Evolutionary conservation across 2,113 vertebrate species (phyloP), one percentile per base, ranked within the genome.

Genomic region (Lamprotornis superbus): DNA sequence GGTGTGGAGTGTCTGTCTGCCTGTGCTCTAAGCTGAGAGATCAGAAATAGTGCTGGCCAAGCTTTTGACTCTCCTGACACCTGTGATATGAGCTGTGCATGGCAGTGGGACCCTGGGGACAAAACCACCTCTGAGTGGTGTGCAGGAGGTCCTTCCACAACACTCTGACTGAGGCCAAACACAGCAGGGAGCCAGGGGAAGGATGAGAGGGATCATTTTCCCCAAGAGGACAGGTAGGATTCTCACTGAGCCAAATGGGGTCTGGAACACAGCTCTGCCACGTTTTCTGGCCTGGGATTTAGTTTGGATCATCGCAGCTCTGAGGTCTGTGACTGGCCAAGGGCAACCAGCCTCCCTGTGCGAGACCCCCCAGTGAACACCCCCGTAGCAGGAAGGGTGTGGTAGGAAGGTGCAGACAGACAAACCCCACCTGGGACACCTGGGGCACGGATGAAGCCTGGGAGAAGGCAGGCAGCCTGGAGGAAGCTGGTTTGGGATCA

Each of bases 371-470:
- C n/a, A 31, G 28, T 39, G 16, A 61, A 50, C 9, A 53, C 24
- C 9, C 14, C 17, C 68, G 25, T 10, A 23, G 31, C 5, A 57
- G 59, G 46, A 71, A 53, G 50, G 22, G 27, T 30, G 57, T 9
- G 31, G 44, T 8, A n/a, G 37, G 4, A 6, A 49, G 40, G n/a
- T 8, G 49, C 20, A 65, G 56, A 4, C 37, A 39, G 61, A 28
- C 7, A 74, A 31, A 42, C 6, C 37, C 49, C 31, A 25, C 2
- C 49, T 28, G 52, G 28, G 31, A 76, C 25, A 53, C 31, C 25
- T 1, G 60, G 28, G 44, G 20, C 52, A 30, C 0, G n/a, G 13
- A 5, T 2, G 25, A 6, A 12, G 22, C 5, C 7, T 4, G 25
- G 42, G 37, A 6, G 3, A 13, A 73, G 11, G 55, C 42, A 46